Evolutionary conservation across 2,113 vertebrate genomes (phyloP), one percentile per base, ranked within the genome.

Genomic region (Oxyruncus cristatus): DNA sequence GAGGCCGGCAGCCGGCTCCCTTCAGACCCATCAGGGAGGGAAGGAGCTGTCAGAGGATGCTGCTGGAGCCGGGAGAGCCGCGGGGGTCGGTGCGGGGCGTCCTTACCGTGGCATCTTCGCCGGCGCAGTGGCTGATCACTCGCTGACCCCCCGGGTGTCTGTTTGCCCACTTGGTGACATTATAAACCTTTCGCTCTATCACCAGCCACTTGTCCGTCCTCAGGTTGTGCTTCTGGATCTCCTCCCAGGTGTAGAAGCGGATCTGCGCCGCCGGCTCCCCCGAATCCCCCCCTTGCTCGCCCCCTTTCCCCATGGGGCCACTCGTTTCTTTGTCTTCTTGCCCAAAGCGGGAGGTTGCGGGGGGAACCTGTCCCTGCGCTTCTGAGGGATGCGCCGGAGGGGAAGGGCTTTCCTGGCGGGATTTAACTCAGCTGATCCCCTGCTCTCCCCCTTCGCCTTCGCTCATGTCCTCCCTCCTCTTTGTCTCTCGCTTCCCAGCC

Each of bases 21-120:
- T 17, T 6, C 61, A 20, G 61, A 28, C 27, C 35, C 61, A 9
- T 5, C 59, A 6, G 39, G 39, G 24, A 62, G 47, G 63, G 41
- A 10, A 83, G 79, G 79, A 63, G 72, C 89, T 18, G 83, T 12
- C 78, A 8, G 92, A n/a, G 89, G 80, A 23, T 7, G 90, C 62
- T 32, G 75, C 13, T 2, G 95, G 78, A 61, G 84, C 46, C 5
- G 42, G 90, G 56, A n/a, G 68, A 30, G 62, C 78, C n/a, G 24
- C 53, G 41, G 65, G 81, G 46, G 30, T 50, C 61, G 5, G 39
- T 16, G 61, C 27, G 42, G 32, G 20, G 35, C 35, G 58, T 80
- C 85, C 97, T 98, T 98, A 99, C 99, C 97, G 99, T 99, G 89
- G 99, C 99, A 94, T 99, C 99, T 92, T 99, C 99, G 8, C 99